phyloP scores from a whole-genome alignment of 2,113 vertebrate genomes.

The Pionites leucogaster region DNA sequence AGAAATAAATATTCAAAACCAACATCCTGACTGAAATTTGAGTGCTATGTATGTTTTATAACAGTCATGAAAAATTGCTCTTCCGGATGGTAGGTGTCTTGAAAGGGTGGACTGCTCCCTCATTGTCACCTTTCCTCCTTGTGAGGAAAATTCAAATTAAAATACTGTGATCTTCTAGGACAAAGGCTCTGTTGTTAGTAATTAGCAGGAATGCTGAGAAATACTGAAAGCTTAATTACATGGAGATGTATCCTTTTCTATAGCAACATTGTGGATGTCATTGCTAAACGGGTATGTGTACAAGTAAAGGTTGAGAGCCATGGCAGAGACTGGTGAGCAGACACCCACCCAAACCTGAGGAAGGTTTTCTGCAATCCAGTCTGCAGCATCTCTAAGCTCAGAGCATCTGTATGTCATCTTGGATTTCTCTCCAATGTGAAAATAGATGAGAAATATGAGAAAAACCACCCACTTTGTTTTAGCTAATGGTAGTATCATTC shows the following conservation, averaged over 20 bases:
- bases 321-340: not conserved
- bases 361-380: not conserved
- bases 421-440: not conserved
- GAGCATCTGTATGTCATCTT: not conserved
- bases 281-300: accelerated
- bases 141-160: not conserved
- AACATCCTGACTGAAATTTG: not conserved
- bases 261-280: not conserved
- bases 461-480: constrained; percentile 10
- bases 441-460: not conserved
- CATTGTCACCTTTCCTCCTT: not conserved
- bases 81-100: not conserved
- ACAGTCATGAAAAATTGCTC: not conserved
- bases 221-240: not conserved
- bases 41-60: not conserved
- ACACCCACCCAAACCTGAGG: not conserved
- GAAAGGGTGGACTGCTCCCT: not conserved
- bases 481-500: not conserved
- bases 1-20: not conserved
- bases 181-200: not conserved
- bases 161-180: not conserved
- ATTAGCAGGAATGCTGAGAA: not conserved
- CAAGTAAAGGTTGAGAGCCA: not conserved
- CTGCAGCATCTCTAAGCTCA: not conserved
- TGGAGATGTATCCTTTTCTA: not conserved